Percentiles rank a stretch among this genome's conserved stretches.
These are phyloP conservation scores for Tipula unca DNA, from an alignment of 2,888 invertebrate genomes.

Conservation along the genomic window DNA sequence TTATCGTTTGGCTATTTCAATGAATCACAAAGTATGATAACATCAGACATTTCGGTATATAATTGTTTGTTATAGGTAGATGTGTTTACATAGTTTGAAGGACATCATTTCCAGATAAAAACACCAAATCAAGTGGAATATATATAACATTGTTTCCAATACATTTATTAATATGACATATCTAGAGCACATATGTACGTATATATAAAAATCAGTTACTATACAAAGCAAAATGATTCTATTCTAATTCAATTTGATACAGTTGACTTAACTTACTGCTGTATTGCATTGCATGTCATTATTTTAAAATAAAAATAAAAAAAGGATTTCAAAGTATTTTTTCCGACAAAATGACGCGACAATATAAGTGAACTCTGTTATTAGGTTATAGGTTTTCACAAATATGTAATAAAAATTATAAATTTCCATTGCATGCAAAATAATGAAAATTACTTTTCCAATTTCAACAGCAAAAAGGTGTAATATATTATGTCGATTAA, in stretches of 20 bases:
- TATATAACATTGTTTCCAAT: neutral
- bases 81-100: neutral
- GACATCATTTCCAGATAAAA: too few relatives aligned
- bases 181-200: neutral
- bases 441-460: neutral
- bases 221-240: too few relatives aligned
- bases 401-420: neutral
- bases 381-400: neutral
- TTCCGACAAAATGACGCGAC: neutral
- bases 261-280: too few relatives aligned
- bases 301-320: too few relatives aligned
- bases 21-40: neutral
- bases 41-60: neutral
- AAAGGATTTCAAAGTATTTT: neutral
- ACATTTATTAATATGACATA: neutral
- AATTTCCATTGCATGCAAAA: neutral
- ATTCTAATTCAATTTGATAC: too few relatives aligned
- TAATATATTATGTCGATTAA: neutral
- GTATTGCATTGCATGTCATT: too few relatives aligned
- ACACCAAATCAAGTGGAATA: too few relatives aligned
- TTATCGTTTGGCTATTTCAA: neutral
- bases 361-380: neutral
- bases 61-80: neutral
- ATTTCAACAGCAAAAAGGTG: neutral
- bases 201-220: neutral